phyloP scores from a whole-genome alignment of 2,797 vertebrate genomes.

The Picus viridis region DNA sequence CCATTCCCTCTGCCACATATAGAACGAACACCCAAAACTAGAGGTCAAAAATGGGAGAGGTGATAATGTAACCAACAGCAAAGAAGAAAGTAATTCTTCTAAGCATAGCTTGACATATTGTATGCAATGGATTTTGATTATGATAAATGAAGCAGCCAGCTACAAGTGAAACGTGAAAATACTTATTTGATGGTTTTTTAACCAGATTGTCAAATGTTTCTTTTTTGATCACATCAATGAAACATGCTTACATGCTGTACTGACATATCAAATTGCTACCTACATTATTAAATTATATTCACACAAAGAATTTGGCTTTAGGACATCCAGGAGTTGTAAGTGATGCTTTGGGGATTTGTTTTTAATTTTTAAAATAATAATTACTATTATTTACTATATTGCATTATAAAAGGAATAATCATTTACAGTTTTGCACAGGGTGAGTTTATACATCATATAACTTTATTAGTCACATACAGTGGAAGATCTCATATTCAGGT shows the following conservation, averaged over 20 bases:
- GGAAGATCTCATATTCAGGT: background rate
- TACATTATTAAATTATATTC: background rate
- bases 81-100: background rate
- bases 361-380: background rate
- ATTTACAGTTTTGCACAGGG: background rate
- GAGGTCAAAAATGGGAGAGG: slow-evolving; percentile 3
- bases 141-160: background rate
- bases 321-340: background rate
- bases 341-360: background rate
- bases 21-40: background rate
- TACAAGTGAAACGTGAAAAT: background rate
- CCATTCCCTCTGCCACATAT: background rate
- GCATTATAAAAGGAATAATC: background rate
- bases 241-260: background rate
- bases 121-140: background rate
- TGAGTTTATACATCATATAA: background rate
- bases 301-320: background rate
- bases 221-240: background rate
- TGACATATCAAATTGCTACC: background rate
- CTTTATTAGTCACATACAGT: background rate
- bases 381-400: background rate
- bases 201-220: background rate
- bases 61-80: background rate
- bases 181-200: background rate
- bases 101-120: background rate